phyloP scores from a whole-genome alignment of 2,888 invertebrate species.

The Rugalucina vietnamica region DNA sequence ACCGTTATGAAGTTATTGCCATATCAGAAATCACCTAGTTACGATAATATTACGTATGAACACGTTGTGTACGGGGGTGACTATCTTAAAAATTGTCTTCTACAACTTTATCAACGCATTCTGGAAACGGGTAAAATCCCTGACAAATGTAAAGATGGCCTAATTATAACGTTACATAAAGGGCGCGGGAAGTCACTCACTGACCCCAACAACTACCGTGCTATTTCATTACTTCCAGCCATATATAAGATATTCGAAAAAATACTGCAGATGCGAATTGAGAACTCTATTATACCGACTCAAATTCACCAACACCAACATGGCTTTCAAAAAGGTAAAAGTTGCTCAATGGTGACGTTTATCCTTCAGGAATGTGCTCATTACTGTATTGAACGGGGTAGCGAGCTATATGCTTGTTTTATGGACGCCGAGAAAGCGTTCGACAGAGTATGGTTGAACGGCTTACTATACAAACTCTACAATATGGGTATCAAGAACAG shows the following conservation, averaged over 20 bases:
- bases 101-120: background rate
- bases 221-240: conserved; percentile 19
- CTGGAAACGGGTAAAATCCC: background rate
- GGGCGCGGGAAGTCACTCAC: background rate
- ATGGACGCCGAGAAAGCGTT: background rate
- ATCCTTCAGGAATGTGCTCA: background rate
- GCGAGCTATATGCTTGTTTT: background rate
- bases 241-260: conserved; percentile 21
- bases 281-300: background rate
- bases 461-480: background rate
- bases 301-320: background rate
- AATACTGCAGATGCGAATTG: background rate
- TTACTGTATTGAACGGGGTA: background rate
- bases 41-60: no score
- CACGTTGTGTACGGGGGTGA: no score
- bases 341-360: background rate
- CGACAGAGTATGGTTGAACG: background rate
- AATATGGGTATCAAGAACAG: background rate
- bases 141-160: background rate
- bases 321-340: background rate
- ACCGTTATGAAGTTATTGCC: no score
- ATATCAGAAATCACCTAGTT: no score
- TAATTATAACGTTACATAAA: conserved; percentile 7
- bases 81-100: no score
- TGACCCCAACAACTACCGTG: conserved; percentile 22